Base-by-base conservation (phyloP, 2,888 invertebrate genomes). In the Drosophila atripex region DNA sequence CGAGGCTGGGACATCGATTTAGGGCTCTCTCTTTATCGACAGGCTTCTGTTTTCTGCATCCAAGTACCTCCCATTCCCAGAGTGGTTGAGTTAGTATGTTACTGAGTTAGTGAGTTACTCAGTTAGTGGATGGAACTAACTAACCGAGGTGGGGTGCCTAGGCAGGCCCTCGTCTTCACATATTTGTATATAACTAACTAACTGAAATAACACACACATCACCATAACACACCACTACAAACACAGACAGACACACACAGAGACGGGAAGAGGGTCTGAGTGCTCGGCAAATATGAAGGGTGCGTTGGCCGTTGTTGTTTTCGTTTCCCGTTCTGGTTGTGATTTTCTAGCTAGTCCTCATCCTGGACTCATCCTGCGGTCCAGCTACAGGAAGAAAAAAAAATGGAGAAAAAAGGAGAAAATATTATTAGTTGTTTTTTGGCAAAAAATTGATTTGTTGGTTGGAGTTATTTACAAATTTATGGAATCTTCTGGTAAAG, bases 151-250 rank as follows among this genome's bases (percentile, higher is more conserved):
- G 28, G 18, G 12, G 38, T 38, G 56, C 74, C 66, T 65, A 65
- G 50, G 65, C 38, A 54, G 66, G 55, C 52, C 54, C 86, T 56
- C 76, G 73, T 85, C 65, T 63, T 57, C 76, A 80, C 63, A 75
- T 80, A 75, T 86, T 86, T 86, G 84, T 79, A 80, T 84, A 80
- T 80, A 80, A 80, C 84, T 83, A 83, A 83, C 86, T 86, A 83
- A 80, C 84, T 71, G 55, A 60, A 28, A 28, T 9, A 9, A 63
- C 76, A 58, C 56, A 58, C 39, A 9, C 39, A 38, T 11, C 35
- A 12, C 35, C 21, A 21, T 12, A 35, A 35, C 35, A 57, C 43
- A 45, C 54, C 43, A 11, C 14, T 1, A 7, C 12, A 28, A 8
- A 28, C 28, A 28, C 9, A 28, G 28, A 28, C 38, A 52, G 28